phyloP scores from a whole-genome alignment of 2,113 vertebrate genomes.

The Pseudorasbora parva region DNA sequence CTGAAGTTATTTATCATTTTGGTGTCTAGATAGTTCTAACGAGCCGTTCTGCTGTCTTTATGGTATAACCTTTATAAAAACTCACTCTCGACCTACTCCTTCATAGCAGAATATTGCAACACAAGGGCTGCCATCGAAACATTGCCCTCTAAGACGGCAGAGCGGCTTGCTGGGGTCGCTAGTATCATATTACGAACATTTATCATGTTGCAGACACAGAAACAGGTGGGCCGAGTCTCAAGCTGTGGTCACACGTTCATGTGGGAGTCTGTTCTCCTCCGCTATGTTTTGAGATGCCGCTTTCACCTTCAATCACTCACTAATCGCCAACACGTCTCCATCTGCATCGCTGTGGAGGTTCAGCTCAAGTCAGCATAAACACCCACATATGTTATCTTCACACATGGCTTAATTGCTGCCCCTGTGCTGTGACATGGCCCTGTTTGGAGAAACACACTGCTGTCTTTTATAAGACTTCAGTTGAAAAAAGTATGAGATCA shows the following conservation, averaged over 20 bases:
- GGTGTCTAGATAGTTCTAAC: neutral
- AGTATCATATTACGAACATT: conserved; percentile 70
- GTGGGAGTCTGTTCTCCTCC: conserved; percentile 21
- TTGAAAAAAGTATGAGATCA: neutral
- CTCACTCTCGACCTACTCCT: neutral
- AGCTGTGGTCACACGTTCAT: conserved; percentile 22
- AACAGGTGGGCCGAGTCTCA: conserved; percentile 61
- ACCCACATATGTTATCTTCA: conserved; percentile 23
- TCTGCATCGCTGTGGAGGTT: conserved; percentile 14
- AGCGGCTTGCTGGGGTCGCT: conserved; percentile 59
- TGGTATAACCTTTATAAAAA: conserved; percentile 44
- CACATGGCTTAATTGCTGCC: conserved; percentile 15
- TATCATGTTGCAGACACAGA: conserved; percentile 67
- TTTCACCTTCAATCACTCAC: conserved; percentile 17
- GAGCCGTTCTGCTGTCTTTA: conserved; percentile 11
- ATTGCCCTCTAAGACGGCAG: conserved; percentile 13
- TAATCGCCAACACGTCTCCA: conserved; percentile 22
- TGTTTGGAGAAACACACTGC: neutral
- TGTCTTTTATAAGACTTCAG: conserved; percentile 1
- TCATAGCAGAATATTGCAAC: conserved; percentile 1
- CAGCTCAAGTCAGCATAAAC: conserved; percentile 16
- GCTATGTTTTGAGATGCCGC: conserved; percentile 10
- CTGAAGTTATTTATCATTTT: conserved; percentile 9
- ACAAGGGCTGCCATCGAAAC: neutral
- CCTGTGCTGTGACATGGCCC: neutral